Conservation (phyloP, 2,113 vertebrate species). For the Scolopax mira region DNA sequence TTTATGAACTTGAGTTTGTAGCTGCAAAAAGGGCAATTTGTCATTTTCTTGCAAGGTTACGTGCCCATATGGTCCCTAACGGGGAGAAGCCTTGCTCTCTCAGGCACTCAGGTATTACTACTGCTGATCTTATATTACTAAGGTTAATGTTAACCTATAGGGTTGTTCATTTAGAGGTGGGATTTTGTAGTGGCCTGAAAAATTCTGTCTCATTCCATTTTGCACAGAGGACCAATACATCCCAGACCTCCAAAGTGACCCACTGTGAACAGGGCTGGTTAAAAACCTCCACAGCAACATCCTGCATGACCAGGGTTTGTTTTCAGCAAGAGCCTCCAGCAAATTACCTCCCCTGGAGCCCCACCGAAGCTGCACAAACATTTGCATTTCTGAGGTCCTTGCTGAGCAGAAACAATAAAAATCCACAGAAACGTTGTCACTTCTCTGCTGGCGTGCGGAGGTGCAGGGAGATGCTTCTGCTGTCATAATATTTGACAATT, state of each 20-base stretch:
- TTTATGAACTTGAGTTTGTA: background rate
- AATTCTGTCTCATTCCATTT: background rate
- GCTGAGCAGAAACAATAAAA: background rate
- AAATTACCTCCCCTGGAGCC: background rate
- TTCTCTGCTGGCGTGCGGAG: background rate
- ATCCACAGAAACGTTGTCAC: background rate
- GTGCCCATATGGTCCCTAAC: fast-evolving
- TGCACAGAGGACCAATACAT: background rate
- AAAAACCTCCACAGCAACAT: background rate
- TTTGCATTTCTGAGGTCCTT: background rate
- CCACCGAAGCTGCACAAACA: background rate
- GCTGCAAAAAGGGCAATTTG: background rate
- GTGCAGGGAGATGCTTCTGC: background rate
- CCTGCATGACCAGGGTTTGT: background rate
- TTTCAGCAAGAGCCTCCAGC: background rate
- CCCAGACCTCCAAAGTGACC: background rate
- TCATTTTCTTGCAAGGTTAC: fast-evolving
- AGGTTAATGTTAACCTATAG: fast-evolving
- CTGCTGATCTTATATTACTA: fast-evolving
- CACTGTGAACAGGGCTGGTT: background rate
- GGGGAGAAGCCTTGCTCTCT: background rate
- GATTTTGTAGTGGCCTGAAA: background rate
- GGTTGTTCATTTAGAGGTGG: background rate
- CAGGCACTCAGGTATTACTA: background rate
- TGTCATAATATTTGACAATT: background rate